Conservation (phyloP, 2,113 vertebrate genomes). For the Oryzias celebensis region DNA sequence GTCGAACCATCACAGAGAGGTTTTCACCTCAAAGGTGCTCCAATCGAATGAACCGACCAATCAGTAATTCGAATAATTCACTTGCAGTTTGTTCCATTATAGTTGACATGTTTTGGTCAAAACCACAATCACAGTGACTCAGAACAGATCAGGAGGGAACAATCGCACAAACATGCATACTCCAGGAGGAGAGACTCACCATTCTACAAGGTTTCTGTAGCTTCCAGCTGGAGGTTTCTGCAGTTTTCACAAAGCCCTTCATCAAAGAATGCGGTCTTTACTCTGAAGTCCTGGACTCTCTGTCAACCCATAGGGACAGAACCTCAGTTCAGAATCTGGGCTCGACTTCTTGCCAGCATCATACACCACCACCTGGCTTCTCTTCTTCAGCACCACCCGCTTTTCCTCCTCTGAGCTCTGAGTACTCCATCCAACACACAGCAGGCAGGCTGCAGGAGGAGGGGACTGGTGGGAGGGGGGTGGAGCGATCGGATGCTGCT, state of each 20-base stretch:
- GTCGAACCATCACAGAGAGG: too few relatives aligned
- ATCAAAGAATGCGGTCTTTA: not conserved
- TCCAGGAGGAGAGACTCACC: conserved; percentile 10
- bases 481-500: conserved; percentile 36
- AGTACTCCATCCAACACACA: conserved; percentile 32
- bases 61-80: too few relatives aligned
- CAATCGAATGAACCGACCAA: too few relatives aligned
- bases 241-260: not conserved
- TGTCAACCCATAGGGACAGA: not conserved
- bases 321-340: not conserved
- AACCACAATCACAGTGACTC: too few relatives aligned
- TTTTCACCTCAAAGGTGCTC: too few relatives aligned
- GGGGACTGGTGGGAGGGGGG: conserved; percentile 4
- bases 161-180: too few relatives aligned
- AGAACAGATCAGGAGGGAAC: too few relatives aligned
- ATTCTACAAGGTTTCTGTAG: conserved; percentile 40
- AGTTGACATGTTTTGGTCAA: too few relatives aligned
- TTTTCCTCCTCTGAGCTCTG: conserved; percentile 19
- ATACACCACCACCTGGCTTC: fast-evolving
- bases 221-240: not conserved
- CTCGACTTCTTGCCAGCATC: conserved; percentile 22
- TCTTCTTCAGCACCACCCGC: conserved; percentile 20
- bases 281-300: not conserved
- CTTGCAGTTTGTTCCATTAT: too few relatives aligned
- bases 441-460: conserved; percentile 22